Evolutionary conservation across 2,797 vertebrate genomes (phyloP), one percentile per base, ranked within the genome.

Genomic region (Xenentodon cancila): DNA sequence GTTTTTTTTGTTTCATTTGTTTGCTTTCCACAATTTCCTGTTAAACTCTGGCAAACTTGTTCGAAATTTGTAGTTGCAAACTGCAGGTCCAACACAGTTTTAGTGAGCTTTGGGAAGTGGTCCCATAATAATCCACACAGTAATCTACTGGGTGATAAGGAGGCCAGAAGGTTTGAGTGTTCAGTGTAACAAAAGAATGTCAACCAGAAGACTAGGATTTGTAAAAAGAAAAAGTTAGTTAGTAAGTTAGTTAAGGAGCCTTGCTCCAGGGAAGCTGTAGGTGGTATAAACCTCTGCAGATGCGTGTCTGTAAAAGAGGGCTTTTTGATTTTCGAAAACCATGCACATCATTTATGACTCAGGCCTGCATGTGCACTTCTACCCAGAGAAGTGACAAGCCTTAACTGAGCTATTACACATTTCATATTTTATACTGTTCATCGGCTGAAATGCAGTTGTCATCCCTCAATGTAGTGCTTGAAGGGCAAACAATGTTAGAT

Each of bases 401-500:
- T 51, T 57, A 61, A 44, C 49, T 52, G 30, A 51, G 46, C n/a
- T 74, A 55, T 59, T 77, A 79, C 70, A 45, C 56, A 51, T 80
- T 68, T 62, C 22, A 5, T 20, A 37, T 27, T 85, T 77, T 47
- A 19, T 79, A 59, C 48, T 66, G 52, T 44, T 68, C 71, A 70
- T 66, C 52, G 43, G 64, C 64, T 64, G 21, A 73, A 85, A 80
- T 71, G 56, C 27, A 66, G 77, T 55, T 47, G 70, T 77, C 73
- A 79, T 60, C 75, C 59, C 59, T 74, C 52, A 59, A 69, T 50
- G 72, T 44, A 61, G 66, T 66, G 56, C 78, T 71, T 80, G 61
- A 81, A 86, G 77, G 83, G 87, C 81, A 77, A 50, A 71, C 64
- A 25, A 64, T 64, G 79, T 76, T 70, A 68, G 53, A 52, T 27